Conservation (phyloP, 2,888 invertebrate species). For the Boloria selene region DNA sequence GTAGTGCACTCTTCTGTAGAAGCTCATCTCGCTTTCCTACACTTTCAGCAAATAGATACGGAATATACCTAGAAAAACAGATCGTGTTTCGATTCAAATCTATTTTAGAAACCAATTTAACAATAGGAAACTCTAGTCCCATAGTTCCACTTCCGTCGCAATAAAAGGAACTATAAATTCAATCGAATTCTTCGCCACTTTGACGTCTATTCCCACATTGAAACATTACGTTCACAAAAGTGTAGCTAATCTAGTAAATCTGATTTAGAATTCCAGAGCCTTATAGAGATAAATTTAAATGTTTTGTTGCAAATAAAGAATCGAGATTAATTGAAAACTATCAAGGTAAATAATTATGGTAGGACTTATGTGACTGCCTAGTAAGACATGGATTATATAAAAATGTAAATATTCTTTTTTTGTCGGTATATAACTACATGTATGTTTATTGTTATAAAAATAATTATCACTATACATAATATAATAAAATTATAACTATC, state of each 20-base stretch:
- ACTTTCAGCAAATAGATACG: constrained; percentile 22
- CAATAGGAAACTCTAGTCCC: constrained; percentile 41
- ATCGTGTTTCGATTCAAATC: constrained; percentile 38
- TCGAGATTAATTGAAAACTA: neutral
- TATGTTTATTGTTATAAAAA: no score
- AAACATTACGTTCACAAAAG: constrained; percentile 59
- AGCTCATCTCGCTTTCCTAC: constrained; percentile 19
- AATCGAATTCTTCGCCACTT: constrained; percentile 66
- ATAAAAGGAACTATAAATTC: constrained; percentile 61
- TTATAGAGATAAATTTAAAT: constrained; percentile 34
- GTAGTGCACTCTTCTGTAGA: constrained; percentile 11
- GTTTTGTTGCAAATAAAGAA: constrained; percentile 26
- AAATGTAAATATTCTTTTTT: no score
- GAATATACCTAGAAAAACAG: constrained; percentile 29
- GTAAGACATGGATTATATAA: no score
- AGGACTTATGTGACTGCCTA: no score
- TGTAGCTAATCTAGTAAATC: constrained; percentile 66
- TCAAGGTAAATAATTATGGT: no score
- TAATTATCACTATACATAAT: no score
- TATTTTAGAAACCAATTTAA: constrained; percentile 40
- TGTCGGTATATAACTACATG: no score
- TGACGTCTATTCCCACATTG: constrained; percentile 55
- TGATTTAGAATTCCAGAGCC: constrained; percentile 54
- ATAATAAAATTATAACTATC: no score
- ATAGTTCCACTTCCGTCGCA: constrained; percentile 47